Percentiles rank a stretch among this genome's conserved stretches.
Evolutionary conservation across 1,140 invertebrate genomes (phyloP).

Genomic region (Drosophila dunni): DNA sequence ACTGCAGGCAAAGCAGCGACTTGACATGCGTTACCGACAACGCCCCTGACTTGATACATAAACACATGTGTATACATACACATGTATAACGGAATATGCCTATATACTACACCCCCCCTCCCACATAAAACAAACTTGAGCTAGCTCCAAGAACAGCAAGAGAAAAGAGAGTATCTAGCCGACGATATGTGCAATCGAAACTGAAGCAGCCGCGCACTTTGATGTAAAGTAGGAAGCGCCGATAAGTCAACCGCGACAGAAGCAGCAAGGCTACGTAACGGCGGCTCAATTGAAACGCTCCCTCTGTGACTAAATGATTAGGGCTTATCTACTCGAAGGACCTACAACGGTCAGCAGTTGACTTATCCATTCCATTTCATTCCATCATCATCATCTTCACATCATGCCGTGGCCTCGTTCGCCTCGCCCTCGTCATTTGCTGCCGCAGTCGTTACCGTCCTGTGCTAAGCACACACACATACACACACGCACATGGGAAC

Average conservation of each 20-base stretch:
- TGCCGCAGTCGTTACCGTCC: constrained; percentile 28
- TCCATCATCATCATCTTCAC: constrained; percentile 18
- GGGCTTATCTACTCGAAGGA: constrained; percentile 75
- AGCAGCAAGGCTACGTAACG: constrained; percentile 41
- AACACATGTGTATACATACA: not conserved
- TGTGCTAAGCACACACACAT: constrained; percentile 41
- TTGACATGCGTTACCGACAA: constrained; percentile 55
- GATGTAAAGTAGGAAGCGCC: constrained; percentile 58
- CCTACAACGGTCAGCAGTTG: constrained; percentile 49
- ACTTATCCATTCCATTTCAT: constrained; percentile 16
- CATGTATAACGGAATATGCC: constrained; percentile 12
- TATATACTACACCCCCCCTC: constrained; percentile 5
- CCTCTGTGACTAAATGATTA: constrained; percentile 76
- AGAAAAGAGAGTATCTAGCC: not conserved
- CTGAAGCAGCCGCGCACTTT: constrained; percentile 45
- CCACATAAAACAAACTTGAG: not conserved
- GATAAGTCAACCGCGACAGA: constrained; percentile 41
- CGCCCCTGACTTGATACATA: constrained; percentile 44
- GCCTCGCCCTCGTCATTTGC: constrained; percentile 26
- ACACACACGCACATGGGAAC: constrained; percentile 18
- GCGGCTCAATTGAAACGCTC: constrained; percentile 49
- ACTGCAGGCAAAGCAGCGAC: constrained; percentile 25
- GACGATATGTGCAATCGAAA: constrained; percentile 40
- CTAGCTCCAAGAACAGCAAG: constrained; percentile 1
- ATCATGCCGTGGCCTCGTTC: constrained; percentile 52